Evolutionary conservation across 2,113 vertebrate genomes (phyloP).

Genomic region (Fregata magnificens): DNA sequence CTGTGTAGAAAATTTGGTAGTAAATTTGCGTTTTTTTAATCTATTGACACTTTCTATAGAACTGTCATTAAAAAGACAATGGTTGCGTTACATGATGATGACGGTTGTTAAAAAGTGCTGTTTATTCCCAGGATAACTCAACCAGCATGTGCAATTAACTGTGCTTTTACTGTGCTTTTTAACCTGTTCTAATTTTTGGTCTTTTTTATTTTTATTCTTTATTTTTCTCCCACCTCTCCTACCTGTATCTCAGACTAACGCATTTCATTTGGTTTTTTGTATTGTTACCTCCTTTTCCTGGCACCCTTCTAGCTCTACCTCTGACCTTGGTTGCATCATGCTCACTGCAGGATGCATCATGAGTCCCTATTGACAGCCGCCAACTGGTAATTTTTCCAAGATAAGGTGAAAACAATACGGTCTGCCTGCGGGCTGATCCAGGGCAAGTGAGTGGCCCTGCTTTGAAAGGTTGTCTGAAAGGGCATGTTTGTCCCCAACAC

Average conservation of each 20-base stretch:
- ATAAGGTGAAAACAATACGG: neutral
- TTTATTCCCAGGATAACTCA: neutral
- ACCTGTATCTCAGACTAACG: neutral
- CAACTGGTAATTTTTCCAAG: constrained; percentile 1
- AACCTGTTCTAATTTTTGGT: neutral
- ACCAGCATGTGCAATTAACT: neutral
- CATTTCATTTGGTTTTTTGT: fast-evolving
- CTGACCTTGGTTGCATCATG: neutral
- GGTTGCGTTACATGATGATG: neutral
- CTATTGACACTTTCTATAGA: neutral
- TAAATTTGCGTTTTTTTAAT: neutral
- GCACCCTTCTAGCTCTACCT: neutral
- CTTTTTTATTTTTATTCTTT: neutral
- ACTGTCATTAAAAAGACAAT: neutral
- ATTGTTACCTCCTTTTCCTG: neutral
- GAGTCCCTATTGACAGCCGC: neutral
- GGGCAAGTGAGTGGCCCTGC: neutral
- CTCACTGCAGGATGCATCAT: neutral
- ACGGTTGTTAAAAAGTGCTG: neutral
- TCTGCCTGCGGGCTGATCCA: neutral
- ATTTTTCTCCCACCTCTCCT: neutral
- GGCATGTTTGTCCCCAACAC: constrained; percentile 55
- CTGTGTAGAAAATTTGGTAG: neutral
- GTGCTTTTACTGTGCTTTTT: neutral
- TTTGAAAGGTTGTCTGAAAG: constrained; percentile 51